phyloP scores from a whole-genome alignment of 2,113 vertebrate species.

The Silurus asotus region DNA sequence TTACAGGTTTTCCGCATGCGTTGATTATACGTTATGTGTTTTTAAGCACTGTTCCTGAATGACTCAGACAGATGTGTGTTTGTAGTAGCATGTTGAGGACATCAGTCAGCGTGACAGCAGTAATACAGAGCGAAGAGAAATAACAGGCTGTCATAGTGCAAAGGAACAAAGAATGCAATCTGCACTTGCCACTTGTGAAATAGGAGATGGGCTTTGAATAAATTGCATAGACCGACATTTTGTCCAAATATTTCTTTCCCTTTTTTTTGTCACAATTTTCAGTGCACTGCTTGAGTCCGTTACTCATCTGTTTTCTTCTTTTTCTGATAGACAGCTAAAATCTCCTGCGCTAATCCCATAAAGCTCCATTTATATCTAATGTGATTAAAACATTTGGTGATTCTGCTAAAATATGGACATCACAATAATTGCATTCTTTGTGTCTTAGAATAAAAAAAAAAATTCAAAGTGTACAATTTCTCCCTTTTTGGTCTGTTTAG shows the following conservation, averaged over 20 bases:
- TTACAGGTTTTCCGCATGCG: background rate
- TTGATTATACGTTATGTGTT: constrained; percentile 22
- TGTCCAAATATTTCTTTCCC: constrained; percentile 41
- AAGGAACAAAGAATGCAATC: constrained; percentile 53
- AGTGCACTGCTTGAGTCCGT: constrained; percentile 22
- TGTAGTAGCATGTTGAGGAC: constrained; percentile 34
- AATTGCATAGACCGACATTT: constrained; percentile 48
- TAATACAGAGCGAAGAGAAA: constrained; percentile 48
- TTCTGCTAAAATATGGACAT: constrained; percentile 31
- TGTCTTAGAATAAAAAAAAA: background rate
- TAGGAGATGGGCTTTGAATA: constrained; percentile 52
- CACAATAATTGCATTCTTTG: constrained; percentile 19
- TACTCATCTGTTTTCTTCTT: constrained; percentile 12
- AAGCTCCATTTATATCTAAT: background rate
- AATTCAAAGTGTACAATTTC: background rate
- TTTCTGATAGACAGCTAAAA: constrained; percentile 44
- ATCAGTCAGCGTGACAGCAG: constrained; percentile 61
- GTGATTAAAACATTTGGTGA: constrained; percentile 43
- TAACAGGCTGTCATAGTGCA: constrained; percentile 63
- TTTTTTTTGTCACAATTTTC: constrained; percentile 30
- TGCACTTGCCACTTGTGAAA: constrained; percentile 51
- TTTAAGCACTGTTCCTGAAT: constrained; percentile 9
- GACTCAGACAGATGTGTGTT: constrained; percentile 37
- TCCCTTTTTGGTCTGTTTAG: background rate
- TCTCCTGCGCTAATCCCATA: constrained; percentile 45